phyloP scores from a whole-genome alignment of 2,797 vertebrate genomes.

The Columba guinea region DNA sequence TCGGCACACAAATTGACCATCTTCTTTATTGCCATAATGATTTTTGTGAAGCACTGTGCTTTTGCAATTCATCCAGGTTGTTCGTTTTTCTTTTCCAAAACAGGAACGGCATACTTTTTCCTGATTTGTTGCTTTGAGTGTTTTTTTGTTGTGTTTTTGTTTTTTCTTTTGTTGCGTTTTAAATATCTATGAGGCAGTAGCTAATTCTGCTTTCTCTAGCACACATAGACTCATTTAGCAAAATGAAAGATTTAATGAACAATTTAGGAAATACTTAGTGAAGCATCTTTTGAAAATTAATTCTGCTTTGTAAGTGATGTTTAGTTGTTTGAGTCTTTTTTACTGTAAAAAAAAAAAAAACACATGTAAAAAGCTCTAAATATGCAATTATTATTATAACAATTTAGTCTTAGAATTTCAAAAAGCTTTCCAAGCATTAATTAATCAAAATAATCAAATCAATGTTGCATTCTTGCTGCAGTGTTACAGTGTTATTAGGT shows the following conservation, averaged over 20 bases:
- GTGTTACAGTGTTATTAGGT: neutral
- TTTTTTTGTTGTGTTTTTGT: neutral
- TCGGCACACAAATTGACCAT: neutral
- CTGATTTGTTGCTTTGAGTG: neutral
- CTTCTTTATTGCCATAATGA: neutral
- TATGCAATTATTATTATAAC: slow-evolving; percentile 32
- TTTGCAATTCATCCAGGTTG: neutral
- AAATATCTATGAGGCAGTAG: neutral
- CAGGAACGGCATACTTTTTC: neutral
- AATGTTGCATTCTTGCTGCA: neutral
- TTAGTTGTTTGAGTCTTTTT: slow-evolving; percentile 26
- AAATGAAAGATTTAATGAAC: slow-evolving; percentile 16
- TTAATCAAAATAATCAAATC: slow-evolving; percentile 32
- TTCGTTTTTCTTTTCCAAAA: neutral
- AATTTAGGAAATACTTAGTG: slow-evolving; percentile 26
- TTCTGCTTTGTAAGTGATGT: slow-evolving; percentile 18
- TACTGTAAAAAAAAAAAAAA: neutral
- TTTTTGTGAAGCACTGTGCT: neutral
- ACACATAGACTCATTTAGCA: neutral
- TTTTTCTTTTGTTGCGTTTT: neutral
- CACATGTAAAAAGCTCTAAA: neutral
- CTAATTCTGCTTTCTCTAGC: neutral
- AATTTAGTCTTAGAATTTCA: neutral
- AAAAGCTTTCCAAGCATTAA: slow-evolving; percentile 36
- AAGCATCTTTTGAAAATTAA: slow-evolving; percentile 24